phyloP scores from a whole-genome alignment of 2,797 vertebrate species.

The Melanotaenia parkinsoni region DNA sequence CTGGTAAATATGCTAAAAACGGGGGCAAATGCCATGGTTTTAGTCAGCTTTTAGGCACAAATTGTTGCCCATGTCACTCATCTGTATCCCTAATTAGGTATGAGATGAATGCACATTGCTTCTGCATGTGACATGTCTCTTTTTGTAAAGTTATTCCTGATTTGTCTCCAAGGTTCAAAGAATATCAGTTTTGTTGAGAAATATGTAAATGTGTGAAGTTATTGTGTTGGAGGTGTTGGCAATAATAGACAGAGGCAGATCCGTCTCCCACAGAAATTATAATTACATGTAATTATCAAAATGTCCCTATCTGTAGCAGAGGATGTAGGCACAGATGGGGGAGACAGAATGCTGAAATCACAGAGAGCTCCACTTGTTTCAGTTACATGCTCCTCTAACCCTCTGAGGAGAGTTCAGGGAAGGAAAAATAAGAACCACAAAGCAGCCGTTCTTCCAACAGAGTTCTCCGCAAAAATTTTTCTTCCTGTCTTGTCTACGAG shows the following conservation, averaged over 20 bases:
- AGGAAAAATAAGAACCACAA: constrained; percentile 52
- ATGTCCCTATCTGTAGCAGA: constrained; percentile 79
- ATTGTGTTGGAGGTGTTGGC: constrained; percentile 81
- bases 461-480: constrained; percentile 27
- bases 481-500: constrained; percentile 35
- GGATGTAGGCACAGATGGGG: constrained; percentile 79
- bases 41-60: constrained; percentile 58
- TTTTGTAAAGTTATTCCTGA: constrained; percentile 71
- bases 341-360: constrained; percentile 72
- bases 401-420: constrained; percentile 65
- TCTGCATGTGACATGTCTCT: constrained; percentile 66
- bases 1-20: constrained; percentile 46
- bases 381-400: constrained; percentile 77
- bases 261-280: constrained; percentile 83
- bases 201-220: constrained; percentile 82
- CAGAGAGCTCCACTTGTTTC: constrained; percentile 76
- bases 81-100: constrained; percentile 57
- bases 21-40: constrained; percentile 40
- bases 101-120: constrained; percentile 63
- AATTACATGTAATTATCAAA: constrained; percentile 84
- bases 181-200: constrained; percentile 81
- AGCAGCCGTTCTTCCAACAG: constrained; percentile 52
- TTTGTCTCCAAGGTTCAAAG: constrained; percentile 73
- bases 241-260: constrained; percentile 83
- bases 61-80: constrained; percentile 60